Conservation (phyloP, 2,113 vertebrate species). For the Fregetta grallaria region DNA sequence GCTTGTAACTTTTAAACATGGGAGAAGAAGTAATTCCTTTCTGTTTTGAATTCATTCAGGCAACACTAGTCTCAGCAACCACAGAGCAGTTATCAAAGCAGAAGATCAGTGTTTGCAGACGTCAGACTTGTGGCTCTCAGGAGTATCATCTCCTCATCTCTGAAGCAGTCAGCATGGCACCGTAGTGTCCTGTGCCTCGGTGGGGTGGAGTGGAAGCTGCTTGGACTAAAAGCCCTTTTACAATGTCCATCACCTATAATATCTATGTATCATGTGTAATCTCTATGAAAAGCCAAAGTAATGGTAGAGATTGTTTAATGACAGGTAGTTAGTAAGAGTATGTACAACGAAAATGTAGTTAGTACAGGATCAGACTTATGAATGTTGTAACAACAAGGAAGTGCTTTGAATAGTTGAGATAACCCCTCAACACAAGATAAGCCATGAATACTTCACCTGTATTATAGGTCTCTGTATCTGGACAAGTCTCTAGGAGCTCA, state of each 20-base stretch:
- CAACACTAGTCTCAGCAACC: background rate
- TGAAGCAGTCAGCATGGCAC: background rate
- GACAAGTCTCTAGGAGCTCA: background rate
- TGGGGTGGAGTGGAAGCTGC: background rate
- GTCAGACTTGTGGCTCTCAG: background rate
- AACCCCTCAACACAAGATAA: background rate
- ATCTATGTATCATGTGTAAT: background rate
- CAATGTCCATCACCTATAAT: background rate
- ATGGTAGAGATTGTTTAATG: background rate
- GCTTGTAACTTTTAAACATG: background rate
- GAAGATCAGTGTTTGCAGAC: background rate
- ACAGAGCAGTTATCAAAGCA: background rate
- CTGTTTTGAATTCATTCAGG: background rate
- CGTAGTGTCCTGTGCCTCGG: background rate
- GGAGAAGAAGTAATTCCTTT: background rate
- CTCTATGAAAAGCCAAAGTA: background rate
- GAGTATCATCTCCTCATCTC: background rate
- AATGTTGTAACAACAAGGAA: background rate
- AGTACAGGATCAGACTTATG: background rate
- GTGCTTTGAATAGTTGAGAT: background rate
- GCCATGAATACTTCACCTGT: background rate
- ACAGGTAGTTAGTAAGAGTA: background rate
- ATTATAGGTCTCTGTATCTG: background rate
- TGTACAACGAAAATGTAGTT: background rate
- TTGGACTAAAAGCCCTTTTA: background rate